Percentiles rank a stretch among this genome's conserved stretches.
These are phyloP conservation scores for Agriopis marginaria DNA, from an alignment of 2,888 invertebrate species.

Conservation along the genomic window DNA sequence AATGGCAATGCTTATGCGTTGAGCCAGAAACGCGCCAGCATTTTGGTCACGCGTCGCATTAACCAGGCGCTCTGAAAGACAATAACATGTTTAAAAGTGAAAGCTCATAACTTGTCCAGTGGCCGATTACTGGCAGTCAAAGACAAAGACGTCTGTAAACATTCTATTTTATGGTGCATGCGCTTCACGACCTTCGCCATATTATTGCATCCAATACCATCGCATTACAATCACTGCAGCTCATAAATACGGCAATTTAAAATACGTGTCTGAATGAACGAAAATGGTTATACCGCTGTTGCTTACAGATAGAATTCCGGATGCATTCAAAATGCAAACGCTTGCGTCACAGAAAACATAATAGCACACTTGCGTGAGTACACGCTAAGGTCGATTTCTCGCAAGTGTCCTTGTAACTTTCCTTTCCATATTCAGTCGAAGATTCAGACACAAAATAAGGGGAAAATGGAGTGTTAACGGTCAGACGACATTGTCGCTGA, in stretches of 20 bases:
- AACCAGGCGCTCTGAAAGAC: too few species aligned
- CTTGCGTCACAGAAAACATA: too few species aligned
- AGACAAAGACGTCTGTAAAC: constrained; percentile 58
- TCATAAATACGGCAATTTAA: constrained; percentile 21
- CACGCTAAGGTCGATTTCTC: background rate
- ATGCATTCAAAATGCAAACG: constrained; percentile 7
- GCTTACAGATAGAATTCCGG: constrained; percentile 3
- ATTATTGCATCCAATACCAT: constrained; percentile 25
- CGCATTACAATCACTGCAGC: constrained; percentile 13
- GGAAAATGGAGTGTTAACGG: too few species aligned
- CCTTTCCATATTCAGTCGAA: too few species aligned
- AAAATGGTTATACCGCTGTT: constrained; percentile 3
- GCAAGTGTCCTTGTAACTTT: background rate
- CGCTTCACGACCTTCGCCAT: constrained; percentile 52
- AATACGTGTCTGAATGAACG: constrained; percentile 13
- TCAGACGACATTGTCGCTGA: too few species aligned
- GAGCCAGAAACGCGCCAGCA: too few species aligned
- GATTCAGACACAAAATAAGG: too few species aligned
- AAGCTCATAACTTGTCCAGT: constrained; percentile 50
- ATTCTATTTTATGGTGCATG: constrained; percentile 57
- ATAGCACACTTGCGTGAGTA: too few species aligned
- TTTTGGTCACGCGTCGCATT: too few species aligned
- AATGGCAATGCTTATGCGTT: too few species aligned
- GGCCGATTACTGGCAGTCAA: constrained; percentile 40
- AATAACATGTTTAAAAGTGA: constrained; percentile 17